Percentiles rank a stretch among this genome's conserved stretches.
Conservation (phyloP, 2,113 vertebrate genomes). For the Rattus rattus region DNA sequence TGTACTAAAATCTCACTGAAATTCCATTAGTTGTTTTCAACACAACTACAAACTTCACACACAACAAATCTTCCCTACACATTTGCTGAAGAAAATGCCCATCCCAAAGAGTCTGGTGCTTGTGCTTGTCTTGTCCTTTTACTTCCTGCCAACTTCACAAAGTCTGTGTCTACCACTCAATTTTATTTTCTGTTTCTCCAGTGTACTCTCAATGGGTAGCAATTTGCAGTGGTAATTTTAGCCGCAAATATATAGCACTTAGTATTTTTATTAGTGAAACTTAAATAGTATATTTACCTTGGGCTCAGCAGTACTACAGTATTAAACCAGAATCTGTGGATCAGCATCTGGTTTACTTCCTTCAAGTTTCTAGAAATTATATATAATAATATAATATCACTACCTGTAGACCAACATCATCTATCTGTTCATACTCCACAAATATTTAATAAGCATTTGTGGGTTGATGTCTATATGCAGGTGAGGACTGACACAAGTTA, state of each 20-base stretch:
- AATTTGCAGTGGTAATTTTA: slow-evolving; percentile 17
- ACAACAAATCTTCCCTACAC: not conserved
- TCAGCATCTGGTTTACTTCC: not conserved
- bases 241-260: not conserved
- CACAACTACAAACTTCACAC: not conserved
- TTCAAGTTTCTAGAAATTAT: not conserved
- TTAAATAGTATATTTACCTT: not conserved
- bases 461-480: too few relatives aligned
- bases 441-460: not conserved
- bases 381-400: not conserved
- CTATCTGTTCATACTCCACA: not conserved
- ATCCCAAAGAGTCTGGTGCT: not conserved
- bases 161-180: not conserved
- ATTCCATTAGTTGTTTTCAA: not conserved
- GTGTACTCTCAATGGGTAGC: not conserved
- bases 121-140: not conserved
- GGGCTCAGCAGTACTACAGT: not conserved
- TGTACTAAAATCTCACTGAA: not conserved
- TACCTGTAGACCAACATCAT: not conserved
- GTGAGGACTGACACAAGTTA: too few relatives aligned
- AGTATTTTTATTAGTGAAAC: slow-evolving; percentile 22
- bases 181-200: slow-evolving; percentile 18
- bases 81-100: not conserved
- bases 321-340: not conserved
- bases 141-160: not conserved